Percentiles rank a stretch among this genome's conserved stretches.
phyloP scores from a whole-genome alignment of 2,797 vertebrate species.

The Eupleurogrammus muticus region DNA sequence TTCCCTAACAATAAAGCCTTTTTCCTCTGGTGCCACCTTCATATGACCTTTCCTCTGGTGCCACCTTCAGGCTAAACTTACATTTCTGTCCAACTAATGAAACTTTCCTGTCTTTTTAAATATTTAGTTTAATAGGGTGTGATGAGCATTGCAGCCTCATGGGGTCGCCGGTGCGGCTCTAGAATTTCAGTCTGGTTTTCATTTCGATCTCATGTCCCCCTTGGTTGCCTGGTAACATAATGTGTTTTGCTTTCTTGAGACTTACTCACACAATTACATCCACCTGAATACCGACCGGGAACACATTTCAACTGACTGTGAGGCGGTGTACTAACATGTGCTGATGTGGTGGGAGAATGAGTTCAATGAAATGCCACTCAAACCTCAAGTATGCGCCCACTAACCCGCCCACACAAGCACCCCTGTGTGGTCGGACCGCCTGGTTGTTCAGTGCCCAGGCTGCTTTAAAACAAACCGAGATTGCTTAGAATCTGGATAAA shows the following conservation, averaged over 20 bases:
- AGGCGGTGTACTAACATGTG: constrained; percentile 2
- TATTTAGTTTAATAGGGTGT: background rate
- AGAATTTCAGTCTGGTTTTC: background rate
- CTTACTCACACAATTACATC: constrained; percentile 1
- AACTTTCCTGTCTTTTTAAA: constrained; percentile 1
- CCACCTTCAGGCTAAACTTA: background rate
- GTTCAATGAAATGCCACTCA: constrained; percentile 18
- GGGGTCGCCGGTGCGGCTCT: background rate
- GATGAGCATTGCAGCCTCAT: background rate
- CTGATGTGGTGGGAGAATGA: constrained; percentile 21
- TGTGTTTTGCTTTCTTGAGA: background rate
- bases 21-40: background rate
- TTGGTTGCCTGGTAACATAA: background rate
- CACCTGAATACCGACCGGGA: background rate
- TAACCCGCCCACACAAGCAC: background rate
- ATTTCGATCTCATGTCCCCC: background rate
- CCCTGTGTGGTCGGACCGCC: constrained; percentile 5
- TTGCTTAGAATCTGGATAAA: constrained; percentile 14
- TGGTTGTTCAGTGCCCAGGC: constrained; percentile 3
- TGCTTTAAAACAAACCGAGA: constrained; percentile 19
- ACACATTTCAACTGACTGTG: background rate
- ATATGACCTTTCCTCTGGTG: background rate
- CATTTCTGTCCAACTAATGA: background rate
- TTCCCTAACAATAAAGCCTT: background rate
- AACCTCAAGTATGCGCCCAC: background rate